Base-by-base conservation (phyloP, 2,113 vertebrate genomes). In the Nannospalax galili region DNA sequence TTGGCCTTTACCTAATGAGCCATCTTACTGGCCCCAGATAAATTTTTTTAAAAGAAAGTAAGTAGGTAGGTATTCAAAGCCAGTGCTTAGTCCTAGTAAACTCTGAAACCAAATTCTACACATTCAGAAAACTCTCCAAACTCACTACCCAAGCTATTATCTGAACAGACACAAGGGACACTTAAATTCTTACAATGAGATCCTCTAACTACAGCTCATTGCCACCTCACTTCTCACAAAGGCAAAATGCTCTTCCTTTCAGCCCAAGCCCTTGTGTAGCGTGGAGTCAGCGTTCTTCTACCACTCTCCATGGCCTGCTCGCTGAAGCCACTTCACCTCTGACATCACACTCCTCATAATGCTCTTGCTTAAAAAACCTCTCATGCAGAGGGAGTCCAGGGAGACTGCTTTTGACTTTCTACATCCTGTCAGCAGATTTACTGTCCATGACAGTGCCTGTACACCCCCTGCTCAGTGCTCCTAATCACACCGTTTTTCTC, bases 21-120 rank as follows among this genome's bases (percentile, higher is more conserved):
- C 40, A 74, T 42, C 72, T 74, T 26, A 74, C 26, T 40, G 42
- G 72, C 37, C 72, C 42, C 37, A 74, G 26, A 42, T 37, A 42
- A 74, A 42, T 22, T 12, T 42, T 42, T 42, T 74, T n/a, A n/a
- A n/a, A n/a, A n/a, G 79, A 40, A 93, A 65, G 79, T 77, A 79
- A 17, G 48, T 56, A 79, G 30, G 77, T 3, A 90, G 37, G 40
- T 67, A 48, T 78, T 40, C 73, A 30, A 80, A 40, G 64, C 16
- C 24, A 87, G 2, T 30, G 56, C 64, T 77, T 79, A 81, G 42
- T 62, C 81, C 40, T 78, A 58, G 56, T 70, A 82, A 93, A 64
- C 77, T 80, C 67, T 37, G n/a, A 94, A 93, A 89, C 48, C 48
- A 95, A 89, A 93, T 28, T 88, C 40, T 64, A 73, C 48, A 52